Evolutionary conservation across 2,797 vertebrate species (phyloP), one percentile per base, ranked within the genome.

Genomic region (Gymnocypris eckloni): DNA sequence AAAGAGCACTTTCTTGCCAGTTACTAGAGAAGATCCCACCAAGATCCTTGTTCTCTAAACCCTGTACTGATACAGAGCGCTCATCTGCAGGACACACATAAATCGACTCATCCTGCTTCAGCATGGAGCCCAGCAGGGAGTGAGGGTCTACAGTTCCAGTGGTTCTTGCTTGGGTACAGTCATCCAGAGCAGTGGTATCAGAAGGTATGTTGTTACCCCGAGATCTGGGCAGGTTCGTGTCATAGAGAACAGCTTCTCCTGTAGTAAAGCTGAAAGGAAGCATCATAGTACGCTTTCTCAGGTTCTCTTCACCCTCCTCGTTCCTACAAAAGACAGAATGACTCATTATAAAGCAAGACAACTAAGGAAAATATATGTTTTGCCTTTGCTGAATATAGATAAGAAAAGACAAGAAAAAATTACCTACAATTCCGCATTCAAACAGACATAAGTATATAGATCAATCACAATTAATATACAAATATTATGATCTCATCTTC

Each of bases 261-360:
- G 93, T 94, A 82, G 95, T 28, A 2, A 93, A 94, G 87, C 78
- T 92, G 75, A 96, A 96, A 0, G 95, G 94, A n/a, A 95, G 85
- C 89, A 93, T 92, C 80, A 92, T 86, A 9, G 90, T 90, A 5
- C 95, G 89, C 18, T 94, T 92, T 37, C 85, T 93, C 5, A 96
- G 89, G 52, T 95, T 91, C 37, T 96, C 94, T 39, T 95, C 94
- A 0, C 95, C 95, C 81, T 96, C 95, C 81, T 95, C 93, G 16
- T 95, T 94, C 72, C 95, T 96, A 90, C 0, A 67, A 7, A 67
- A 71, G 86, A 13, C 70, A 43, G 67, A 69, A 50, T 0, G 0
- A 13, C 1, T 22, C 18, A 70, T 39, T 18, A 52, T 64, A 18
- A 64, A 45, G 20, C n/a, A 28, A 18, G 5, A 39, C 7, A 66